A percentile compares a stretch with the other conserved stretches of the same genome.
Evolutionary conservation across 1,140 invertebrate genomes (phyloP).

Genomic region (Plutomurus gul): DNA sequence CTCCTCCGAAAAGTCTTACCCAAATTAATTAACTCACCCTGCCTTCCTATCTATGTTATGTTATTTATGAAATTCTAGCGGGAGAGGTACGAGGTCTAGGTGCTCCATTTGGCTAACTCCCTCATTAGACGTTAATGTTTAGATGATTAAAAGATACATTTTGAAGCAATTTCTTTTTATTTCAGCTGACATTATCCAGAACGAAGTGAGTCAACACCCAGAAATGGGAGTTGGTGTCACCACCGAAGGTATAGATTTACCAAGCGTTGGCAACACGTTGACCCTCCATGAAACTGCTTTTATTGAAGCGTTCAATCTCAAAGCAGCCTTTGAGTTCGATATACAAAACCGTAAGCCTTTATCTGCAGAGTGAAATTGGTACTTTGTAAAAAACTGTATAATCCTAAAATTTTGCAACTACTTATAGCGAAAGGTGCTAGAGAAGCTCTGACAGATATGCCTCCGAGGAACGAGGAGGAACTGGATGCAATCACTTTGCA

Average conservation of each 20-base stretch:
- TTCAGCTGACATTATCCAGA: slow-evolving; percentile 91
- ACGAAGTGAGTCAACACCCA: slow-evolving; percentile 94
- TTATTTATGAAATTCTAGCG: too few species aligned
- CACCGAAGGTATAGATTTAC: slow-evolving; percentile 94
- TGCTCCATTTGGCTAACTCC: too few species aligned
- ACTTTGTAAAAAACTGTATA: too few species aligned
- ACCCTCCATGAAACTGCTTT: slow-evolving; percentile 94
- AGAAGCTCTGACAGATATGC: slow-evolving; percentile 97
- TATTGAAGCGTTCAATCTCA: slow-evolving; percentile 97
- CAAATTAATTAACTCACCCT: background rate
- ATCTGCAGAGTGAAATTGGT: background rate
- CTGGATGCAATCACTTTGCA: slow-evolving; percentile 97
- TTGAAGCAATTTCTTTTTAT: background rate
- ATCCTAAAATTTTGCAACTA: too few species aligned
- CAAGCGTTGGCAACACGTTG: slow-evolving; percentile 96
- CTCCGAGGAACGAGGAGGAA: slow-evolving; percentile 93
- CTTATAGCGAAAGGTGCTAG: slow-evolving; percentile 78
- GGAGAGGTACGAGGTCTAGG: too few species aligned
- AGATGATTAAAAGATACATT: background rate
- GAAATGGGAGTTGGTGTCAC: slow-evolving; percentile 96
- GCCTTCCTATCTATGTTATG: too few species aligned
- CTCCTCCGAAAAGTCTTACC: too few species aligned
- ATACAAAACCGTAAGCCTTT: slow-evolving; percentile 80
- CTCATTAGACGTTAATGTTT: too few species aligned
- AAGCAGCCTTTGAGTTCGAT: slow-evolving; percentile 97